Base-by-base conservation (phyloP, 2,888 invertebrate species). In the Hirtodrosophila alboralis region DNA sequence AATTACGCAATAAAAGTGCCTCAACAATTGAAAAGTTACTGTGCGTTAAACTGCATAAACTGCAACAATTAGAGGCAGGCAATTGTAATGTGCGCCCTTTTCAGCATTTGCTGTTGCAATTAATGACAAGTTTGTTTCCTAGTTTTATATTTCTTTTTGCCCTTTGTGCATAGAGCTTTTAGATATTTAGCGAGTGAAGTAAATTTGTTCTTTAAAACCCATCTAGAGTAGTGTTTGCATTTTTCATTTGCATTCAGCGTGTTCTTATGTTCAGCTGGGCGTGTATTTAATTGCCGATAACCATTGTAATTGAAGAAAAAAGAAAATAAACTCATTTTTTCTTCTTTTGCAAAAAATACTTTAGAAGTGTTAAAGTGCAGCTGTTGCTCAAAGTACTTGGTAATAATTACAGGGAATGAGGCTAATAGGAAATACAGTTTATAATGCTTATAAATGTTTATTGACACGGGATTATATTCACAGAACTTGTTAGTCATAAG, bases 1-100 rank as follows among this genome's bases (percentile, higher is more conserved):
- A 87, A 86, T 86, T 88, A 80, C 64, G 78, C 86, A 86, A 87
- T 86, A 81, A 86, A 84, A 78, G 62, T 76, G 75, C 70, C 56
- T 57, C 70, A 71, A 69, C 87, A 77, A 86, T 81, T 81, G 70
- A 63, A 83, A 70, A 72, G 65, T 68, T 58, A 40, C 30, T 69
- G 72, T 79, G 77, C 80, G 86, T 84, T 79, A 59, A 79, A 72
- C 76, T 84, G 80, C 80, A 86, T 80, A 80, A 84, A 73, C 44
- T 74, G 81, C 84, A 80, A 76, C 81, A 86, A 80, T 86, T 81
- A 86, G 59, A 28, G 54, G 44, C 56, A 64, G 37, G 34, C 72
- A 72, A 72, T 72, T 72, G 68, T 59, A 34, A 36, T 60, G 58
- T 56, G 59, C 54, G 43, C 72, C 56, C 47, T 51, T 61, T 44